Evolutionary conservation across 2,888 invertebrate species (phyloP).

Genomic region (Lymantria monacha): DNA sequence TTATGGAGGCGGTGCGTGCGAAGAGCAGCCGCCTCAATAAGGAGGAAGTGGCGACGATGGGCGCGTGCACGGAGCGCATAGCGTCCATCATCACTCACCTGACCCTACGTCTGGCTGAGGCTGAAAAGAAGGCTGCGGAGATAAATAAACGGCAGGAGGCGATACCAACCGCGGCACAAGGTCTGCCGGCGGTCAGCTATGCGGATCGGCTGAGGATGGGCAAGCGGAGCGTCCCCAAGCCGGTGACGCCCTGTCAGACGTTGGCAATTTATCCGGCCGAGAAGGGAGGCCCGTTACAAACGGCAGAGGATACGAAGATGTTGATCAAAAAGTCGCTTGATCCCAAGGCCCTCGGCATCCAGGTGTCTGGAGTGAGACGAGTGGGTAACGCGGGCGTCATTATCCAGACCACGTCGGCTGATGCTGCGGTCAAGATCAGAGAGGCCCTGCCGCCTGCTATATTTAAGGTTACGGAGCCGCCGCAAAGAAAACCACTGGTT

Average conservation of each 20-base stretch:
- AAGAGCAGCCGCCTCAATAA: too few species aligned
- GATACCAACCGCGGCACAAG: too few species aligned
- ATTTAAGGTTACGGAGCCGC: slow-evolving; percentile 8
- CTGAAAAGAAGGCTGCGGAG: too few species aligned
- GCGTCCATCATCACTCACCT: too few species aligned
- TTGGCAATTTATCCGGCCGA: slow-evolving; percentile 12
- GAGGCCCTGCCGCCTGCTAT: slow-evolving; percentile 1
- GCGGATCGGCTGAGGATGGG: too few species aligned
- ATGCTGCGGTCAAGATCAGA: background rate
- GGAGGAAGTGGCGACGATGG: too few species aligned
- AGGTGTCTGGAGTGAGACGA: background rate
- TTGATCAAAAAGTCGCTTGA: slow-evolving; percentile 1
- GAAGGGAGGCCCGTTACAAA: background rate
- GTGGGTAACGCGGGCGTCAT: background rate
- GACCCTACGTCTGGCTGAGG: too few species aligned
- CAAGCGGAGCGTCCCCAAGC: background rate
- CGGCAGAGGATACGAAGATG: slow-evolving; percentile 10
- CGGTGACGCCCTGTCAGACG: slow-evolving; percentile 2
- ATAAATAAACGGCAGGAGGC: too few species aligned
- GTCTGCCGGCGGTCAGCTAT: too few species aligned
- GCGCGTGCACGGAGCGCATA: too few species aligned
- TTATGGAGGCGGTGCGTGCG: too few species aligned
- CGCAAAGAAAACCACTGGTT: slow-evolving; percentile 2
- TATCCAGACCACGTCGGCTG: slow-evolving; percentile 5
- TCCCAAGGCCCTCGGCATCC: background rate